A percentile compares a stretch with the other conserved stretches of the same genome.
These are phyloP conservation scores for Cyprinodon variegatus DNA, from an alignment of 2,113 vertebrate species.

Conservation along the genomic window DNA sequence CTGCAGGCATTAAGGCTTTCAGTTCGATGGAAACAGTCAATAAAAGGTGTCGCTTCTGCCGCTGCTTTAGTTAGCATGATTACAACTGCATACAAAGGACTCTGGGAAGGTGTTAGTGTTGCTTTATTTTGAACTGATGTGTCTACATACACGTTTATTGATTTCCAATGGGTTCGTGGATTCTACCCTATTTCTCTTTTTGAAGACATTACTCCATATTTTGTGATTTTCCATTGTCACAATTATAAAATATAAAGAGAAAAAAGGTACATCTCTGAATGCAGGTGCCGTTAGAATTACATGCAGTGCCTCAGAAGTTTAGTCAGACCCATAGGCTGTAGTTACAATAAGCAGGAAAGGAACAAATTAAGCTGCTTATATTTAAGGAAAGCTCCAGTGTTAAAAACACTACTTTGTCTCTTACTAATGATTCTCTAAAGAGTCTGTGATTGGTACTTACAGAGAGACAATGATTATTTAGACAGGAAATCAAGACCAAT, in stretches of 20 bases:
- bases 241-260: no score
- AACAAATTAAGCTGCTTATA: neutral
- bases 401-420: neutral
- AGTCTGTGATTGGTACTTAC: neutral
- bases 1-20: neutral
- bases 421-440: no score
- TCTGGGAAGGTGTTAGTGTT: no score
- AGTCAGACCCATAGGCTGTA: no score
- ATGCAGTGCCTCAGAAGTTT: neutral
- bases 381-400: neutral
- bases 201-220: no score
- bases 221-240: no score
- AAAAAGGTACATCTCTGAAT: no score
- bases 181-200: neutral
- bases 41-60: conserved; percentile 4
- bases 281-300: no score
- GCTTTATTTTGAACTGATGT: neutral
- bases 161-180: no score
- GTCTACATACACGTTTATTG: no score
- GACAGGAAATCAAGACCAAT: neutral
- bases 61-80: neutral
- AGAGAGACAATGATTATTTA: neutral
- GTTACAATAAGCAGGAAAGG: no score
- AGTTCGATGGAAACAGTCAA: neutral
- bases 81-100: neutral